Base-by-base conservation (phyloP, 2,888 invertebrate species). In the Heliconius charithonia region DNA sequence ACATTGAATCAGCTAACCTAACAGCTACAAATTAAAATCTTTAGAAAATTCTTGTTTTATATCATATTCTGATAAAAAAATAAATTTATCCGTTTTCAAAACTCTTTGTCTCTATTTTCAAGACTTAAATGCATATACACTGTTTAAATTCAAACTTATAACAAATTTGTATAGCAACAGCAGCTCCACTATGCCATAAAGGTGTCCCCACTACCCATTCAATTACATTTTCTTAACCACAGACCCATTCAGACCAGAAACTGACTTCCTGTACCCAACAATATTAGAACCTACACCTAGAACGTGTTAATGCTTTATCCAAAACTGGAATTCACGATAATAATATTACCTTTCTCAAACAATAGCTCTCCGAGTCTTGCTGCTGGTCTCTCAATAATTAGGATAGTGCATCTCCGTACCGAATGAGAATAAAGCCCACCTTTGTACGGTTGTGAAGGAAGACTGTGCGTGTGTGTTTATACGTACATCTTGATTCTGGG, bases 321-420 rank as follows among this genome's bases (percentile, higher is more conserved):
- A 41, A 77, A 72, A 80, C 74, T 66, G 80, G 83, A 84, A 84
- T 82, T 82, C 84, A 82, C 82, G 81, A 82, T 86, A 87, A 88
- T 87, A 86, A 85, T 85, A 86, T 86, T 86, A 85, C 84, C 83
- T 87, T 84, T 84, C 81, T 83, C 85, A 82, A 88, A 90, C 92
- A 91, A 90, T 91, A 87, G 89, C 83, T 84, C 85, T 84, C 87
- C 84, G 83, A 84, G 86, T 84, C 86, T 87, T 88, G 89, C 87
- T 88, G 84, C 87, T 87, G 86, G 88, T 87, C 90, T 90, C 90
- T 91, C 92, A 92, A 94, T 94, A 93, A 94, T 92, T 93, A 92
- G 95, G 96, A 88, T 95, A 97, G 97, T 96, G 95, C 97, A 97
- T 95, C 96, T 92, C 89, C 88, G 90, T 89, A 89, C 90, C 88